Evolutionary conservation across 2,888 invertebrate genomes (phyloP).

Genomic region (Campoletis raptor): DNA sequence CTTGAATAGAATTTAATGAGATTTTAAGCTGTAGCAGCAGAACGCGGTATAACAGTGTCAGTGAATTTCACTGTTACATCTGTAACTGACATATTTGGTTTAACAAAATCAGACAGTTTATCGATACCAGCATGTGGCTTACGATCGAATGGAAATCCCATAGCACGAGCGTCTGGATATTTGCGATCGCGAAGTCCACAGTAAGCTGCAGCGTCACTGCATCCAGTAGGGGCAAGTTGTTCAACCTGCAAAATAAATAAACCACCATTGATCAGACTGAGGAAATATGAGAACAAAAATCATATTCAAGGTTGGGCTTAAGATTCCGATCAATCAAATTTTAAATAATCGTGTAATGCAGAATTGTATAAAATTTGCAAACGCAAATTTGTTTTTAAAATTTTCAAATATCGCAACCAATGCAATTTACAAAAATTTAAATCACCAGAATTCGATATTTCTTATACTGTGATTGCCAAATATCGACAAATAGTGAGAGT

Average conservation of each 20-base stretch:
- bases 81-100: conserved; percentile 90
- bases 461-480: too few species aligned
- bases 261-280: background rate
- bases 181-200: conserved; percentile 92
- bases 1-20: background rate
- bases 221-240: conserved; percentile 80
- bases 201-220: conserved; percentile 91
- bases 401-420: too few species aligned
- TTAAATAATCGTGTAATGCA: background rate
- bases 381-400: too few species aligned
- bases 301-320: background rate
- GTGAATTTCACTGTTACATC: conserved; percentile 88
- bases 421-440: too few species aligned
- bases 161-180: conserved; percentile 93
- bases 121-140: conserved; percentile 87
- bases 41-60: conserved; percentile 86
- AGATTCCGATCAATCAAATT: background rate
- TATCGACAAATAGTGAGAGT: too few species aligned
- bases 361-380: background rate
- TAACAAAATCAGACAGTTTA: conserved; percentile 89
- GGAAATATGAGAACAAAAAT: background rate
- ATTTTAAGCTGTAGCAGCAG: conserved; percentile 59
- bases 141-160: conserved; percentile 94
- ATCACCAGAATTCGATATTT: too few species aligned
- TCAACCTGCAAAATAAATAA: conserved; percentile 71